Evolutionary conservation across 2,797 vertebrate species (phyloP).

Genomic region (Squalus acanthias): DNA sequence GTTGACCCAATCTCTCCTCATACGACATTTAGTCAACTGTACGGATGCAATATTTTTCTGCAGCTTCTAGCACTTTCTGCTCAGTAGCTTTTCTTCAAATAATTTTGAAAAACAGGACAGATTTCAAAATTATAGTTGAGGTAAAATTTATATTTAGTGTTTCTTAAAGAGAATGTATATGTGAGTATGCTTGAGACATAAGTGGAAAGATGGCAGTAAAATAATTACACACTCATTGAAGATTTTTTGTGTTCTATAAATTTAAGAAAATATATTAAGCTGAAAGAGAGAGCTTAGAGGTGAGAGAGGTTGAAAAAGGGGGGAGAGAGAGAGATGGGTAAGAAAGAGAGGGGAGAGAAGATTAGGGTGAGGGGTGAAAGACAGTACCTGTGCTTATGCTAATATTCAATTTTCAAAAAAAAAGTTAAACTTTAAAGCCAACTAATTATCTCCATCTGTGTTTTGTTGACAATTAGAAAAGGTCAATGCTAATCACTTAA

Average conservation of each 20-base stretch:
- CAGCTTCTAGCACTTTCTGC: background rate
- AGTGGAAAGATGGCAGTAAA: background rate
- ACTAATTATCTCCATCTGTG: background rate
- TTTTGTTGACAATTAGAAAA: slow-evolving; percentile 14
- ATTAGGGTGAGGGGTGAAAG: background rate
- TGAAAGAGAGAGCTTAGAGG: background rate
- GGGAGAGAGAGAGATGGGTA: background rate
- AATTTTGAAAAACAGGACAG: background rate
- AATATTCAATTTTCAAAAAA: slow-evolving; percentile 25
- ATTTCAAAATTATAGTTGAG: background rate
- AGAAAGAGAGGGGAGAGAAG: background rate
- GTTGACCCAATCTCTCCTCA: no score
- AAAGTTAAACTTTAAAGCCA: background rate
- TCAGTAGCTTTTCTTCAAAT: background rate
- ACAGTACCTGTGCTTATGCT: background rate
- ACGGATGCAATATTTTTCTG: background rate
- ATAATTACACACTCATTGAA: background rate
- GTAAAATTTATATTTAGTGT: background rate
- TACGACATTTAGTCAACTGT: background rate
- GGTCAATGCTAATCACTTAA: slow-evolving; percentile 17
- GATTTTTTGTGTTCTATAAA: background rate
- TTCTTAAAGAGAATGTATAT: background rate
- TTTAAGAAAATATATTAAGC: background rate
- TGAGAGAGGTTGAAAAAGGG: background rate
- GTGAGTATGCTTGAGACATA: background rate